phyloP scores from a whole-genome alignment of 2,888 invertebrate species.

The Latrodectus elegans region DNA sequence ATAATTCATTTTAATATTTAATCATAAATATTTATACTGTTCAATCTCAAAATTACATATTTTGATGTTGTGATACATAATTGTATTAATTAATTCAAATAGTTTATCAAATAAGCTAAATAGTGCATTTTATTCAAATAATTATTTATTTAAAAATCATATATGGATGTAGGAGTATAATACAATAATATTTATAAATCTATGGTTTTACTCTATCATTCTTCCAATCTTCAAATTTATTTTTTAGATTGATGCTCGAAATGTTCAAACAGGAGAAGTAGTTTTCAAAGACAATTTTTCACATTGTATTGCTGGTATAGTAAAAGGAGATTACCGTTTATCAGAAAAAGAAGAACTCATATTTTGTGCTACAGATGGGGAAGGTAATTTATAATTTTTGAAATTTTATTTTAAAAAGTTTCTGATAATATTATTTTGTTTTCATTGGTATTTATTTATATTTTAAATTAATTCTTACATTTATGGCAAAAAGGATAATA shows the following conservation, averaged over 20 bases:
- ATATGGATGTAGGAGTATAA: too few species aligned
- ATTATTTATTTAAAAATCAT: too few species aligned
- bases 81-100: too few species aligned
- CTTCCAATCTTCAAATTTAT: neutral
- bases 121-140: too few species aligned
- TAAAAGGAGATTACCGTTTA: conserved; percentile 87
- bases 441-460: neutral
- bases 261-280: conserved; percentile 84
- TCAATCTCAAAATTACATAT: too few species aligned
- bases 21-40: too few species aligned
- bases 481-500: too few species aligned
- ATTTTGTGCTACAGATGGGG: conserved; percentile 87
- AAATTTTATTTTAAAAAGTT: neutral
- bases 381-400: conserved; percentile 80
- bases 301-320: conserved; percentile 85
- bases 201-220: neutral
- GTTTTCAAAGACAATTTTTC: conserved; percentile 84
- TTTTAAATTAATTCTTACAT: too few species aligned
- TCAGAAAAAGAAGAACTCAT: conserved; percentile 87
- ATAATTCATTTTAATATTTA: too few species aligned
- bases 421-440: neutral
- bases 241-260: conserved; percentile 80
- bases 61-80: too few species aligned
- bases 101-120: too few species aligned
- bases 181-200: too few species aligned